Percentiles rank a stretch among this genome's conserved stretches.
These are phyloP conservation scores for Cosmia pyralina DNA, from an alignment of 2,888 invertebrate genomes.

Conservation along the genomic window DNA sequence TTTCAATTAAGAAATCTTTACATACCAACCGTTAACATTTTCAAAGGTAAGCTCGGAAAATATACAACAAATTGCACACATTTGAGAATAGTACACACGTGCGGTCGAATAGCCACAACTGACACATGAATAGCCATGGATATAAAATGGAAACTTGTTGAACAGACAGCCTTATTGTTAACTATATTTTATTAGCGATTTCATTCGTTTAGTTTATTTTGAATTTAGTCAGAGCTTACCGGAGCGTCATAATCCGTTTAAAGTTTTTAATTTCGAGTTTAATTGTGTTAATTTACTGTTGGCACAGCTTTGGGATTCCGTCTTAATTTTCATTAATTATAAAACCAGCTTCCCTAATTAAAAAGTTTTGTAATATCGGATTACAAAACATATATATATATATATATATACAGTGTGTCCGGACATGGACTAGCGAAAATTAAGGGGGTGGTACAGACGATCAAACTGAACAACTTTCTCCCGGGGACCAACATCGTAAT, in stretches of 20 bases:
- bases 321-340: slow-evolving; percentile 23
- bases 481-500: too few relatives aligned
- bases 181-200: slow-evolving; percentile 8
- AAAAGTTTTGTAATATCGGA: slow-evolving; percentile 29
- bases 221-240: slow-evolving; percentile 16
- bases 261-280: slow-evolving; percentile 35
- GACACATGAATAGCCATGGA: slow-evolving; percentile 7
- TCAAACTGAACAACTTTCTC: too few relatives aligned
- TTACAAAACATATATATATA: too few relatives aligned
- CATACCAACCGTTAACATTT: too few relatives aligned
- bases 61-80: background rate
- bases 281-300: slow-evolving; percentile 12
- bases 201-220: slow-evolving; percentile 36
- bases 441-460: too few relatives aligned
- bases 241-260: slow-evolving; percentile 20
- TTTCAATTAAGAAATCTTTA: too few relatives aligned
- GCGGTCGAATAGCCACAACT: background rate
- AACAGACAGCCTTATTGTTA: slow-evolving; percentile 13
- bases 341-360: slow-evolving; percentile 23
- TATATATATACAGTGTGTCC: too few relatives aligned
- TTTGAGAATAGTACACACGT: background rate
- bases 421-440: too few relatives aligned
- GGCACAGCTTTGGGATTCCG: background rate
- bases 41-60: background rate
- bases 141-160: slow-evolving; percentile 20